Evolutionary conservation across 2,888 invertebrate species (phyloP).

Genomic region (Teleiodes luculella): DNA sequence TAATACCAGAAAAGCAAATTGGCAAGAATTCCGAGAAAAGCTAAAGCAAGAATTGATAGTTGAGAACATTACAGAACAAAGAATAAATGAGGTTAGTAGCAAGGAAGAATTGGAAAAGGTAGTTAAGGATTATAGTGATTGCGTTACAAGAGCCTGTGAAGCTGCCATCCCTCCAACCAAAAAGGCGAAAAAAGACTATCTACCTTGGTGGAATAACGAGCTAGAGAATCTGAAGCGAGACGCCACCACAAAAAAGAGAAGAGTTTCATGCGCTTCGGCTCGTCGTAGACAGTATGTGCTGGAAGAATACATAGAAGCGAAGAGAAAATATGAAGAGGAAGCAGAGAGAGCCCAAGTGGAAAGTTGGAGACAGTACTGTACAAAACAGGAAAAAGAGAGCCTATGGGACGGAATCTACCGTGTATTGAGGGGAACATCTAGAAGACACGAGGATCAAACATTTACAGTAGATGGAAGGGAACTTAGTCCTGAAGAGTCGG

Average conservation of each 20-base stretch:
- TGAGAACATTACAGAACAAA: no score
- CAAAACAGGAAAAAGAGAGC: not conserved
- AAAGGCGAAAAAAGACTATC: no score
- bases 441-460: not conserved
- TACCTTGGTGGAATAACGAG: constrained; percentile 7
- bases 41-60: no score
- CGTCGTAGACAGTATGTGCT: not conserved
- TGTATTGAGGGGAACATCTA: not conserved
- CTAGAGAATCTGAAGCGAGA: not conserved
- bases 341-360: not conserved
- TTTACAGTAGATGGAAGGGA: not conserved
- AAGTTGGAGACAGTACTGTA: not conserved
- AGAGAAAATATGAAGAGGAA: not conserved
- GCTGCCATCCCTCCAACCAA: no score
- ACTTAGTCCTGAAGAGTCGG: not conserved
- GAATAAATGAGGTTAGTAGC: no score
- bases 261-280: not conserved
- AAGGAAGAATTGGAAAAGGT: no score
- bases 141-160: no score
- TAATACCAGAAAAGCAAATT: no score
- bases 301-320: not conserved
- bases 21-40: no score
- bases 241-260: not conserved
- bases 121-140: no score
- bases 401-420: not conserved